Evolutionary conservation across 2,797 vertebrate genomes (phyloP), one percentile per base, ranked within the genome.

Genomic region (Decapterus maruadsi): DNA sequence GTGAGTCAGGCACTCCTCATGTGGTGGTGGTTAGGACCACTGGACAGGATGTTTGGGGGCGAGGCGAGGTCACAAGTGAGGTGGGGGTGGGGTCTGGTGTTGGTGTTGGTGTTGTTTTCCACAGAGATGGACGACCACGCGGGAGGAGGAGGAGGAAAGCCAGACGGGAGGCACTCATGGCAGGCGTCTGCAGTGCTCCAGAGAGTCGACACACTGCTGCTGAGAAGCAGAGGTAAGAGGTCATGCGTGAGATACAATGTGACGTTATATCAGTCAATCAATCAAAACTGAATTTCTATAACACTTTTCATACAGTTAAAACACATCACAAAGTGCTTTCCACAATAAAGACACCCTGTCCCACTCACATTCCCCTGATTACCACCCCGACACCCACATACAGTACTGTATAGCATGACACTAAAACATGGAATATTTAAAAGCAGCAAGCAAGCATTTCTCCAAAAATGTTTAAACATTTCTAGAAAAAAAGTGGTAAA

Each of bases 101-200:
- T 34, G 31, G 31, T 34, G 31, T 34, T 7, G 34, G 34, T 36
- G 46, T 60, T 20, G 31, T 72, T 45, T 62, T 61, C 58, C 50
- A 43, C n/a, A 67, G 36, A 20, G 22, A 50, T 17, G 36, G 56
- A 53, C 48, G 68, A 57, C 20, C 53, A 62, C 45, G 64, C 48
- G 53, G 10, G 20, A 46, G 68, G 54, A 69, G 36, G 56, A 57
- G 64, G 53, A 48, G 10, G 20, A 42, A 75, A 66, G 38, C 66
- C 66, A 63, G 56, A 63, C 68, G 66, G 66, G 81, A 86, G 68
- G 80, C 80, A 82, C 85, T 78, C 64, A 38, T 26, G 80, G 70
- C 22, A 51, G 60, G 68, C 42, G 4, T 80, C 73, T 73, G 69
- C 42, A 53, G 61, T 31, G 34, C 62, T 86, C 65, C 63, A 57